Evolutionary conservation across 2,888 invertebrate species (phyloP).

Genomic region (Stenodema calcarata): DNA sequence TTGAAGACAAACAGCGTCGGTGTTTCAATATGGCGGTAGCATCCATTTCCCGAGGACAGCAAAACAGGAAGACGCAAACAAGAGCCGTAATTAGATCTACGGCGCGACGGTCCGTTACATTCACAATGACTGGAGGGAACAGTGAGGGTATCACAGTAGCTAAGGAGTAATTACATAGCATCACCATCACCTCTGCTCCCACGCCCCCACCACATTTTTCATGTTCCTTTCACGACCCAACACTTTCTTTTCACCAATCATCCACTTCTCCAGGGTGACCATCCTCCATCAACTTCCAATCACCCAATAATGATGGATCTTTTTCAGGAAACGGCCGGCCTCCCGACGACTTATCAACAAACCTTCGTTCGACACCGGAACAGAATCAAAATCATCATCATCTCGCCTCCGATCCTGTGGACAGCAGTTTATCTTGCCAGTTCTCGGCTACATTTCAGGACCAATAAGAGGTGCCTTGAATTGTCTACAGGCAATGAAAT

Average conservation of each 20-base stretch:
- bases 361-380: too few relatives aligned
- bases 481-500: too few relatives aligned
- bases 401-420: too few relatives aligned
- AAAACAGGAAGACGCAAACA: not conserved
- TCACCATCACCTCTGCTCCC: not conserved
- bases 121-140: slow-evolving; percentile 13
- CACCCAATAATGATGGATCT: not conserved
- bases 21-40: not conserved
- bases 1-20: too few relatives aligned
- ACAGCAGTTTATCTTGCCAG: too few relatives aligned
- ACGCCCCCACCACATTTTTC: not conserved
- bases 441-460: too few relatives aligned
- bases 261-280: not conserved
- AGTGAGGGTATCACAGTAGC: slow-evolving; percentile 29
- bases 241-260: not conserved
- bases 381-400: too few relatives aligned
- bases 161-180: slow-evolving; percentile 30
- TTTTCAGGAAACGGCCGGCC: not conserved
- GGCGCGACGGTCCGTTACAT: slow-evolving; percentile 18
- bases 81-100: slow-evolving; percentile 21
- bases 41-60: not conserved
- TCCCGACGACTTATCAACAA: too few relatives aligned
- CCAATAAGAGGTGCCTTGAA: too few relatives aligned
- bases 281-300: not conserved
- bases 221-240: not conserved